phyloP scores from a whole-genome alignment of 2,888 invertebrate species.

The Zaprionus obscuricornis region DNA sequence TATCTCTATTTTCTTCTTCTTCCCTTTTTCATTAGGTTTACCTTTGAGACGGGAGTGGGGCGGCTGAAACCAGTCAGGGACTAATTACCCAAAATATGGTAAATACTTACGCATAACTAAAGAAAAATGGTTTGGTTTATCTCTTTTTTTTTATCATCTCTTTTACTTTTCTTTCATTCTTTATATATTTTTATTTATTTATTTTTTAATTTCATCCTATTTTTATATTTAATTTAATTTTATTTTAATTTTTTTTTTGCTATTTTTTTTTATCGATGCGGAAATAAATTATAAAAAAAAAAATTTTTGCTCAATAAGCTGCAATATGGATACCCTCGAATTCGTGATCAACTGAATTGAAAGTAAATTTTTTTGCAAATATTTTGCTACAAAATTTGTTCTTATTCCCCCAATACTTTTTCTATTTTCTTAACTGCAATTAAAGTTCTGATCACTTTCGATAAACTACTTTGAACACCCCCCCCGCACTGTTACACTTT shows the following conservation, averaged over 20 bases:
- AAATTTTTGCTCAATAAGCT: slow-evolving; percentile 62
- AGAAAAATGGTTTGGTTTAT: slow-evolving; percentile 50
- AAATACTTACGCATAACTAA: slow-evolving; percentile 80
- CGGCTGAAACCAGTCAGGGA: slow-evolving; percentile 85
- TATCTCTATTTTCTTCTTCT: slow-evolving; percentile 81
- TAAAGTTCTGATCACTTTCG: slow-evolving; percentile 36
- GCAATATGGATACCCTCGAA: slow-evolving; percentile 69
- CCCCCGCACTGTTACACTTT: slow-evolving; percentile 1
- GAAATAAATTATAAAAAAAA: slow-evolving; percentile 42
- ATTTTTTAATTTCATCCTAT: slow-evolving; percentile 29
- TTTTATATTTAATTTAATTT: slow-evolving; percentile 21
- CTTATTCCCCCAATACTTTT: slow-evolving; percentile 22
- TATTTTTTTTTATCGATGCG: slow-evolving; percentile 42
- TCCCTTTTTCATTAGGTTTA: slow-evolving; percentile 83
- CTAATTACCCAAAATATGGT: slow-evolving; percentile 85
- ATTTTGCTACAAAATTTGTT: too few relatives aligned
- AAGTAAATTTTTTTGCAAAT: slow-evolving; percentile 58
- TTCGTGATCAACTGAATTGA: slow-evolving; percentile 62
- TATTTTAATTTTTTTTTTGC: slow-evolving; percentile 35
- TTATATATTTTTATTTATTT: slow-evolving; percentile 8
- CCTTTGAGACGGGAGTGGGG: slow-evolving; percentile 85
- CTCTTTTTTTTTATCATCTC: slow-evolving; percentile 20
- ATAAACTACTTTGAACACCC: slow-evolving; percentile 1
- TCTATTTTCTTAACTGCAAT: slow-evolving; percentile 21
- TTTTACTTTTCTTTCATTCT: slow-evolving; percentile 6